Evolutionary conservation across 37 sponge, comb jelly and placozoan genomes (phyloP), one percentile per base, ranked within the genome.

Genomic region (Theonella swinhoei): DNA sequence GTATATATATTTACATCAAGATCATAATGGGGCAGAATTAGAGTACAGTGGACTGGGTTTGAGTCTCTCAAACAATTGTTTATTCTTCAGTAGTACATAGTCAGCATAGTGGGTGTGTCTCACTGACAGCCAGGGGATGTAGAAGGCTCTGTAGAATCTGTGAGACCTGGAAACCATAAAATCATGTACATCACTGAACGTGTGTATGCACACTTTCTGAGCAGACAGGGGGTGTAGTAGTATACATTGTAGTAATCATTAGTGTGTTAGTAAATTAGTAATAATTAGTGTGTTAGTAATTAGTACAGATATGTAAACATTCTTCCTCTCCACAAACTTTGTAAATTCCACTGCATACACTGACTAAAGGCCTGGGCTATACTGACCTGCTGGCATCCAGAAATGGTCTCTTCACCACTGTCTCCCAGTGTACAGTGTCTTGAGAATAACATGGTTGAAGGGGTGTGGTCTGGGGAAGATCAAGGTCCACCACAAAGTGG

Each of bases 401-500:
- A 81, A 96, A 99, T 11, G 95, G 87, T 25, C 80, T 70, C 2
- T 62, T 79, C 14, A 72, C 64, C 23, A 99, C 74, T 25, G 85
- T 26, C 39, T 92, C 74, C 99, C 97, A 99, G 0, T 28, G 74
- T 25, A 73, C 76, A 8, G 60, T 83, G 72, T 88, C 75, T 29
- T 81, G 31, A 34, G 84, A 70, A 42, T 95, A 99, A 0, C 80
- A 64, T 17, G 95, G 97, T 63, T 99, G 97, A 14, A 80, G 72
- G 30, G 31, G 42, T 14, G 91, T 72, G 37, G 64, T 67, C 23
- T 23, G 71, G 1, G 89, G 80, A 22, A 81, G 42, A 33, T 96
- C 95, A 42, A 88, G 68, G 65, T 99, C 99, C 31, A 99, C 86
- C 39, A 99, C 47, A 72, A 92, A 93, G 62, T 99, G 85, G 81